Base-by-base conservation (phyloP, 2,888 invertebrate species). In the Petrolisthes cinctipes region DNA sequence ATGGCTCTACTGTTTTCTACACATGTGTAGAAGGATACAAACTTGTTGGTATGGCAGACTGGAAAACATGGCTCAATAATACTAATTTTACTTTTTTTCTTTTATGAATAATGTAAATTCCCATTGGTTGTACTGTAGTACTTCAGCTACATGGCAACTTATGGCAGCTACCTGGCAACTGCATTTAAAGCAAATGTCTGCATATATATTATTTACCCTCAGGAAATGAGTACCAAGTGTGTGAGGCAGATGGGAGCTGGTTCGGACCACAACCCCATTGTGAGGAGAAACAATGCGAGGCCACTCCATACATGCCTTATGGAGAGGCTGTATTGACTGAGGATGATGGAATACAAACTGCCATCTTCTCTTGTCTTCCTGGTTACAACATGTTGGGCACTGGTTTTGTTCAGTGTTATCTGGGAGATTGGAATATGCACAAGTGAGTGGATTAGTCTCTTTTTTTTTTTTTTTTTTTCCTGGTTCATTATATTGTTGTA, bases 11-110 rank as follows among this genome's bases (percentile, higher is more conserved):
- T 20, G 86, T 83, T 7, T 83, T 89, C 68, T 92, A 91, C 85
- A 75, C 73, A 4, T 92, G 92, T 86, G 86, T 91, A 7, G 89
- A 91, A 14, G 93, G 93, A 4, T 93, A 92, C 89, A 89, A 91
- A 68, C 86, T 93, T 61, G 85, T 86, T 51, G 92, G 92, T 23
- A 78, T 37, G 76, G 71, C 79, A 54, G 11, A 5, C 53, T 4
- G 51, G 66, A 68, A 68, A n/a, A 7, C 23, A 9, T 1, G 37
- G 56, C 23, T 61, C 61, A 57, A 14, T 3, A 54, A 79, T 6
- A 4, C 14, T 71, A 71, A 11, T 71, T 71, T 71, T 71, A n/a
- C 71, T 71, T 11, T n/a, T 37, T 11, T 57, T 11, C 57, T 80
- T 54, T 79, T 79, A 1, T 37, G 37, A 37, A 37, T 37, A 37